These are phyloP conservation scores for Mixornis gularis DNA, from an alignment of 2,113 vertebrate species.

Conservation along the genomic window DNA sequence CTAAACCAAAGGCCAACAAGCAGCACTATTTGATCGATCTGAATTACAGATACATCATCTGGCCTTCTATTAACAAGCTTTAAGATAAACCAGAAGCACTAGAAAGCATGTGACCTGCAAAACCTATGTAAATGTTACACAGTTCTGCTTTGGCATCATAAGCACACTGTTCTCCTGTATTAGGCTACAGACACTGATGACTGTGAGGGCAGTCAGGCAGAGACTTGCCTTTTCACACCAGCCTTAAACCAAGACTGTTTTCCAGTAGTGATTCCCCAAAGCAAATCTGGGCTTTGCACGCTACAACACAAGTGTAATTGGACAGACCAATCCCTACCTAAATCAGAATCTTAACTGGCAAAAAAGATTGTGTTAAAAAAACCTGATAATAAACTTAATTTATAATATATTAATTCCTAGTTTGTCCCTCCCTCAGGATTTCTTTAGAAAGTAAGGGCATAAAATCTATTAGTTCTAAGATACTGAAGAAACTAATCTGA, in stretches of 20 bases:
- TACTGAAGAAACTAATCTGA: background rate
- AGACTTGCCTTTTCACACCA: background rate
- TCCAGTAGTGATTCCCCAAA: background rate
- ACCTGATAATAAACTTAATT: background rate
- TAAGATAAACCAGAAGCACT: background rate
- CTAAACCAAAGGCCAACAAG: background rate
- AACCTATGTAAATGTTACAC: background rate
- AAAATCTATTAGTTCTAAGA: background rate
- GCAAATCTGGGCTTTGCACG: background rate
- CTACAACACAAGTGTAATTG: background rate
- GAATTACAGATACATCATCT: background rate
- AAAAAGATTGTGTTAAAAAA: background rate
- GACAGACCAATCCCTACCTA: background rate
- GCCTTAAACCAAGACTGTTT: background rate
- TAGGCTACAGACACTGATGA: background rate
- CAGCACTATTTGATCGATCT: background rate
- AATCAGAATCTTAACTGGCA: background rate
- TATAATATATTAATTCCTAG: background rate
- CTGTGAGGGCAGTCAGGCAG: background rate
- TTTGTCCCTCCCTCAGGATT: background rate
- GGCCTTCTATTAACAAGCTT: background rate
- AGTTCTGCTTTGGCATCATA: background rate
- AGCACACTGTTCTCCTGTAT: background rate
- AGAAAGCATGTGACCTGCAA: background rate
- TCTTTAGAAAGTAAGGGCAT: background rate